Conservation (phyloP, 2,113 vertebrate species). For the Myotis brandtii region DNA sequence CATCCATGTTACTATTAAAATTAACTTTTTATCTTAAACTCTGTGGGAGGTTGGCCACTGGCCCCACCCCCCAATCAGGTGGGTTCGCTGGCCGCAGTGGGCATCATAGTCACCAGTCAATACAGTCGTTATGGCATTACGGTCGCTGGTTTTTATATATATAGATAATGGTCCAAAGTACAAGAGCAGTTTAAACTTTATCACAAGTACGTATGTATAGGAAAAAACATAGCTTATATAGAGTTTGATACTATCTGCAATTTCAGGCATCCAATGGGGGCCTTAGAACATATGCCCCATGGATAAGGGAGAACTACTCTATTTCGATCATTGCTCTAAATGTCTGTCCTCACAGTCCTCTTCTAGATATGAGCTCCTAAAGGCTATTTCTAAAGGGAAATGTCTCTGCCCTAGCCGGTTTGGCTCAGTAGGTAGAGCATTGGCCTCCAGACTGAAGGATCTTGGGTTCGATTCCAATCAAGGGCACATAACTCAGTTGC, state of each 20-base stretch:
- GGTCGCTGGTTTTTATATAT: too few relatives aligned
- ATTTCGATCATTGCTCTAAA: not conserved
- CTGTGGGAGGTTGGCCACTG: too few relatives aligned
- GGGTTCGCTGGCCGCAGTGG: too few relatives aligned
- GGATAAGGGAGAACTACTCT: not conserved
- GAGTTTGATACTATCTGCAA: not conserved
- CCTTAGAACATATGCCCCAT: not conserved
- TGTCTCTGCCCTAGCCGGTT: too few relatives aligned
- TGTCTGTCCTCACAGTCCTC: not conserved
- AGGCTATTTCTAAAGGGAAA: not conserved
- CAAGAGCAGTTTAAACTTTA: not conserved
- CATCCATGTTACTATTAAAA: not conserved
- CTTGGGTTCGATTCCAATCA: too few relatives aligned
- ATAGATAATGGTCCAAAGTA: not conserved
- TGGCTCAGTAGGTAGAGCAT: too few relatives aligned
- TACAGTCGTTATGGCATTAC: too few relatives aligned
- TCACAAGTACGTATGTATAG: not conserved
- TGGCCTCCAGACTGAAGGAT: too few relatives aligned
- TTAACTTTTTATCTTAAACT: not conserved
- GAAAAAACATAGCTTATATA: not conserved
- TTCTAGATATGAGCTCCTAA: not conserved
- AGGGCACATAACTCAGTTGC: too few relatives aligned
- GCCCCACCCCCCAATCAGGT: too few relatives aligned
- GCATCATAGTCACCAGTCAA: too few relatives aligned
- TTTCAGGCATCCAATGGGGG: not conserved